These are phyloP conservation scores for Agonopterix alstromeriana DNA, from an alignment of 2,888 invertebrate genomes.

Conservation along the genomic window DNA sequence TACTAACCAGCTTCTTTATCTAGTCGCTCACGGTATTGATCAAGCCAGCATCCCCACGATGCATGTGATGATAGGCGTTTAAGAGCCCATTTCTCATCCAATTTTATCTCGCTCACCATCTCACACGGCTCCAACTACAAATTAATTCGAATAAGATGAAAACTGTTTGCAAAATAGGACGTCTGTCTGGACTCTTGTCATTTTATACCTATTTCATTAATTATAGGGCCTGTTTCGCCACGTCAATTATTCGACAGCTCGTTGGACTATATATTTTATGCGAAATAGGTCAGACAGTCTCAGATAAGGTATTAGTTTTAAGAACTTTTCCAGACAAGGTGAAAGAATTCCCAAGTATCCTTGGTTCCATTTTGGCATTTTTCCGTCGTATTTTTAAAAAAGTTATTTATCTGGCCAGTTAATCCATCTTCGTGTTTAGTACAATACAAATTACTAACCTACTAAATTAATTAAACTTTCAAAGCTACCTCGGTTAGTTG, in stretches of 20 bases:
- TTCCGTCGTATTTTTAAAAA: too few relatives aligned
- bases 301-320: too few relatives aligned
- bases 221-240: too few relatives aligned
- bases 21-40: constrained; percentile 61
- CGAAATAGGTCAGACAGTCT: too few relatives aligned
- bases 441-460: background rate
- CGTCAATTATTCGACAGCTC: too few relatives aligned
- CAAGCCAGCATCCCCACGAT: constrained; percentile 67
- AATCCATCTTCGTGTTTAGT: too few relatives aligned
- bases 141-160: background rate
- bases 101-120: constrained; percentile 48
- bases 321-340: too few relatives aligned
- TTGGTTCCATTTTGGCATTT: too few relatives aligned
- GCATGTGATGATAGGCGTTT: constrained; percentile 59
- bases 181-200: too few relatives aligned
- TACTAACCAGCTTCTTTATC: constrained; percentile 59
- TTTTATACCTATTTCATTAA: background rate
- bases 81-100: constrained; percentile 70
- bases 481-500: constrained; percentile 68
- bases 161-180: background rate
- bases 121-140: constrained; percentile 54
- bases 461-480: background rate
- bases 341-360: too few relatives aligned
- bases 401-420: too few relatives aligned
- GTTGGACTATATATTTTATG: too few relatives aligned